phyloP scores from a whole-genome alignment of 1,140 invertebrate genomes.

The Bombus terrestris region DNA sequence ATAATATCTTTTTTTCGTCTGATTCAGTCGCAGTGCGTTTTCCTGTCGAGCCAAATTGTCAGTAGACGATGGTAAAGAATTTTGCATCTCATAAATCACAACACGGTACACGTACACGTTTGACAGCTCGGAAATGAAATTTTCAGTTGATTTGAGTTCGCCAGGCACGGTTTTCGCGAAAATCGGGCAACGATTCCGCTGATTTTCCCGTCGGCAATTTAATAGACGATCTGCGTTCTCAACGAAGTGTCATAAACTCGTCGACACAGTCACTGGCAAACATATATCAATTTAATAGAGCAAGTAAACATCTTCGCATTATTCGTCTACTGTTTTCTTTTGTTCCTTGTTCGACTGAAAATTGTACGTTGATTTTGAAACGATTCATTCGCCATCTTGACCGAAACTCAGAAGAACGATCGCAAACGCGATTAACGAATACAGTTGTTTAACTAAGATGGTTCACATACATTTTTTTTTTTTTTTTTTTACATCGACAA shows the following conservation, averaged over 20 bases:
- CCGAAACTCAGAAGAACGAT: neutral
- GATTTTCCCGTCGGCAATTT: neutral
- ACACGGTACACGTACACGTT: neutral
- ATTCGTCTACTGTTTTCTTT: neutral
- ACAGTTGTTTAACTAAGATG: slow-evolving; percentile 23
- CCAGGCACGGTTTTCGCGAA: neutral
- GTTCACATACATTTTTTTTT: slow-evolving; percentile 9
- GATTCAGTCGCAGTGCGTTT: neutral
- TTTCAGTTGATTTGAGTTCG: neutral
- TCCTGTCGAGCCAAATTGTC: too few species aligned
- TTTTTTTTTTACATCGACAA: slow-evolving; percentile 12
- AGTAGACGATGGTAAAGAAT: neutral
- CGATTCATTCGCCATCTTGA: neutral
- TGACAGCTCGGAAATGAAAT: slow-evolving; percentile 17
- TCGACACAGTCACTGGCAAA: neutral
- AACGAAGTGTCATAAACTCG: neutral
- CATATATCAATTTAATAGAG: neutral
- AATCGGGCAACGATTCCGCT: neutral
- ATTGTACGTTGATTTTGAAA: neutral
- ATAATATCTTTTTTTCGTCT: neutral
- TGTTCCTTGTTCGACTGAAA: neutral
- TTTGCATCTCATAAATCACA: slow-evolving; percentile 8
- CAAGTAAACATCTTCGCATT: neutral
- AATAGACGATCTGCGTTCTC: neutral
- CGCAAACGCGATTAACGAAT: neutral